phyloP scores from a whole-genome alignment of 1,140 invertebrate genomes.

The Panulirus ornatus region DNA sequence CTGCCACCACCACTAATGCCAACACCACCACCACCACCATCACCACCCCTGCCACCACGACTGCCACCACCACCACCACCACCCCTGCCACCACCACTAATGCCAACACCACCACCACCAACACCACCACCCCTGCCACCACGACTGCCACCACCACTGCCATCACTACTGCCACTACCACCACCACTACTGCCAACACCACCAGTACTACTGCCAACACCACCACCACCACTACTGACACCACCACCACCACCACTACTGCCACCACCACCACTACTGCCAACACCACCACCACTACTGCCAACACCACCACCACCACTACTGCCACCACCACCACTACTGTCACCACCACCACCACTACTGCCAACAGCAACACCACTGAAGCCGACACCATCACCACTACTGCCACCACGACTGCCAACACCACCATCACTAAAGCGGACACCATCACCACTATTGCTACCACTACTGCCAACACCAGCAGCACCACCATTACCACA shows the following conservation, averaged over 20 bases:
- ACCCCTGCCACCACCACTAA: neutral
- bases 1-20: constrained; percentile 2
- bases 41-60: constrained; percentile 8
- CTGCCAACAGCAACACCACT: neutral
- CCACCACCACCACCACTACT: neutral
- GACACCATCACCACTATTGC: neutral
- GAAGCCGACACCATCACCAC: neutral
- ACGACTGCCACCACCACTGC: neutral
- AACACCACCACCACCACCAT: constrained; percentile 2
- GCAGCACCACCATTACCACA: too few species aligned
- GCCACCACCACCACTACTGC: neutral
- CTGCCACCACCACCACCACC: neutral
- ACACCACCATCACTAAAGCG: neutral
- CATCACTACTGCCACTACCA: neutral
- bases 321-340: neutral
- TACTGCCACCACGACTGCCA: neutral
- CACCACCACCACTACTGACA: neutral
- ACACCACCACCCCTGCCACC: neutral
- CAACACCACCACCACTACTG: neutral
- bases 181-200: neutral
- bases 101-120: neutral
- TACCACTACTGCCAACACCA: too few species aligned
- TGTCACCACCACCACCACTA: neutral
- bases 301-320: neutral
- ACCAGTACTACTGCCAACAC: too few species aligned